Base-by-base conservation (phyloP, 2,888 invertebrate genomes). In the Cremastinae sp. region DNA sequence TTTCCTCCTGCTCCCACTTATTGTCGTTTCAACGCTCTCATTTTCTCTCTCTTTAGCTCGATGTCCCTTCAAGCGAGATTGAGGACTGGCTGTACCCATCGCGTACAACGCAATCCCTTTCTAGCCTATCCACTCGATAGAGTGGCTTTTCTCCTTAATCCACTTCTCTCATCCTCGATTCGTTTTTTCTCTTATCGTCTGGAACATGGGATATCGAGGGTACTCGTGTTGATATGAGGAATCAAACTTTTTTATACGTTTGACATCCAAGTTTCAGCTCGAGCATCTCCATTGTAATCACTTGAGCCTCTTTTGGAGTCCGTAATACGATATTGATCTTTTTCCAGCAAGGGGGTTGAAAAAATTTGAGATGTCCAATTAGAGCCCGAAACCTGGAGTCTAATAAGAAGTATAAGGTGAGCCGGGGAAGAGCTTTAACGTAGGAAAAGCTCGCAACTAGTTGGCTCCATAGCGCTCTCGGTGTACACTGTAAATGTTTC, bases 321-420 rank as follows among this genome's bases (percentile, higher is more conserved):
- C n/a, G n/a, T n/a, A n/a, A n/a, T n/a, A n/a, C n/a, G n/a, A n/a
- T n/a, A n/a, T n/a, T n/a, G n/a, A 28, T 4, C n/a, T 22, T 18
- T 53, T 39, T 47, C n/a, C n/a, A 43, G 49, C 41, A 8, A n/a
- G 35, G 45, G 66, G 59, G 20, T 37, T 64, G 16, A 18, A 39
- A 66, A 61, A 65, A 71, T 66, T 12, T 45, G 28, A 35, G 18
- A 39, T 41, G 37, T 53, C 75, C 71, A 71, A 72, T 75, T 75
- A 71, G 56, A 58, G 66, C 62, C 39, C 8, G 37, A 58, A 68
- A n/a, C 70, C 22, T 53, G 39, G 43, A 62, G 18, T 41, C 41
- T 59, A 10, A 41, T 35, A 66, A 49, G 53, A 61, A 64, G 20
- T 14, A 45, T 10, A 14, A 14, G n/a, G 35, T 14, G 35, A 7